Percentiles rank a stretch among this genome's conserved stretches.
Conservation (phyloP, 2,797 vertebrate species). For the Enteromius anoplus region DNA sequence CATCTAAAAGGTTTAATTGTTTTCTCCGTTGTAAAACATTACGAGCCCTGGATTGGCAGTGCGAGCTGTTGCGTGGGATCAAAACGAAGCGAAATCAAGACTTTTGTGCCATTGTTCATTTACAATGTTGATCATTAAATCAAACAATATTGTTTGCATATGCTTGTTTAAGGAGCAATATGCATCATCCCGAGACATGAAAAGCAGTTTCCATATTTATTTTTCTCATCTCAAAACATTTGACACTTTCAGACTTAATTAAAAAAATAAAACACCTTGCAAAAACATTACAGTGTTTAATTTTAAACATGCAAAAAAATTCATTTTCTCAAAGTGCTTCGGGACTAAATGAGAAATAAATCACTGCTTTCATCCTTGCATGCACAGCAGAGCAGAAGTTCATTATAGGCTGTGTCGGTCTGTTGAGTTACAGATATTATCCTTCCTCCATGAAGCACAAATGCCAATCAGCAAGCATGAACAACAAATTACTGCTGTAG, state of each 20-base stretch:
- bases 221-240: background rate
- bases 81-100: constrained; percentile 19
- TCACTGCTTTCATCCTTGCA: constrained; percentile 33
- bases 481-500: constrained; percentile 23
- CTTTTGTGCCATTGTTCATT: constrained; percentile 37
- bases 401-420: constrained; percentile 50
- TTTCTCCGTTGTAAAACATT: constrained; percentile 45
- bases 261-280: background rate
- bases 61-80: background rate
- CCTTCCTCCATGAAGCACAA: background rate
- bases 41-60: constrained; percentile 14
- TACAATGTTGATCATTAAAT: constrained; percentile 25
- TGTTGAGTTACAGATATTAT: constrained; percentile 44
- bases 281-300: constrained; percentile 6
- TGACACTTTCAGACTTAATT: constrained; percentile 14
- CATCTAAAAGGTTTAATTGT: constrained; percentile 45
- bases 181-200: background rate
- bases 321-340: constrained; percentile 31
- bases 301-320: constrained; percentile 14
- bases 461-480: constrained; percentile 59
- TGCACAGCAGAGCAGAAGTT: constrained; percentile 48
- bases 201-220: background rate
- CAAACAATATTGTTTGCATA: constrained; percentile 8
- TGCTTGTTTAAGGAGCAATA: constrained; percentile 9
- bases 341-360: constrained; percentile 44